Evolutionary conservation across 2,113 vertebrate species (phyloP).

Genomic region (Labrus mixtus): DNA sequence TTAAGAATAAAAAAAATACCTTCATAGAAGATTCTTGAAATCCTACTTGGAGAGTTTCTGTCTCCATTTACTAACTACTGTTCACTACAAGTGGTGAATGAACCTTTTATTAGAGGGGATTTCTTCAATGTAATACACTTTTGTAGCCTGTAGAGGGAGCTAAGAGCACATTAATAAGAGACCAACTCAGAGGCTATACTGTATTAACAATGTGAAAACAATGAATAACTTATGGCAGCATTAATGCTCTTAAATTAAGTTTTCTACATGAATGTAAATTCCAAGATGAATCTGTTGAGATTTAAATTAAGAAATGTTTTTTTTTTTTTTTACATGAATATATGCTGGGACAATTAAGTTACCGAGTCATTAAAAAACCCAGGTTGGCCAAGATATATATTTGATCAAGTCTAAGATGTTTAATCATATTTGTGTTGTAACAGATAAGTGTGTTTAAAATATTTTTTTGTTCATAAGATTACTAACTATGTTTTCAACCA

Average conservation of each 20-base stretch:
- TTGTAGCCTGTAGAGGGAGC: constrained; percentile 49
- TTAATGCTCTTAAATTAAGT: not conserved
- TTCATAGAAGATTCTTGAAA: no score
- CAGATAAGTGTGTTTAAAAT: not conserved
- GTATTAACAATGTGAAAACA: not conserved
- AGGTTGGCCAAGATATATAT: no score
- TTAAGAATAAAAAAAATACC: no score
- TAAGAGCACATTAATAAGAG: constrained; percentile 41
- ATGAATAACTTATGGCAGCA: not conserved
- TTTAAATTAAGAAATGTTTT: not conserved
- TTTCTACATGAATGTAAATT: not conserved
- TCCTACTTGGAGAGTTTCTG: no score
- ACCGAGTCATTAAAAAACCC: not conserved
- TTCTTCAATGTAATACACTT: not conserved
- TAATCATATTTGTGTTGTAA: not conserved
- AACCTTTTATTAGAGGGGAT: not conserved
- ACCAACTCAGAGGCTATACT: not conserved
- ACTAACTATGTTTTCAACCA: no score
- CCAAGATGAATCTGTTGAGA: not conserved
- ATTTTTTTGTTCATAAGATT: not conserved
- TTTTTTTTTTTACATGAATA: not conserved
- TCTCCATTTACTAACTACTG: no score
- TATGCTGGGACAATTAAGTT: no score
- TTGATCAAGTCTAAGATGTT: not conserved
- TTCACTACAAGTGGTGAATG: no score